These are phyloP conservation scores for Heterodera carotae DNA, from an alignment of 1,140 invertebrate genomes.

Conservation along the genomic window DNA sequence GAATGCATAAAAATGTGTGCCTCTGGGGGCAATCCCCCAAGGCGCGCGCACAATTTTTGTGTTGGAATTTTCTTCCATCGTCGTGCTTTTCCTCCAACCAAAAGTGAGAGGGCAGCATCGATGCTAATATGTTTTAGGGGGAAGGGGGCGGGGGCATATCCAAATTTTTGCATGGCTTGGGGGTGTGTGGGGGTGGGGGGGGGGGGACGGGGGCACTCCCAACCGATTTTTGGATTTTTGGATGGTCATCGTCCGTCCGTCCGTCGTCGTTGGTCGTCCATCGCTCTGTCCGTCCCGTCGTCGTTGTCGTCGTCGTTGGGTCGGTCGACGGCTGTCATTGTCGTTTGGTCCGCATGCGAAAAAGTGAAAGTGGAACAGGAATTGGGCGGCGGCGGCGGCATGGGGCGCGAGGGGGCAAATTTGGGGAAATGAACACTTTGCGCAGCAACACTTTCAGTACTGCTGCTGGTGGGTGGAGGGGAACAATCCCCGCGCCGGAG, in stretches of 20 bases:
- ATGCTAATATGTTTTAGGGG: not conserved
- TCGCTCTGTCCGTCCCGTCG: not conserved
- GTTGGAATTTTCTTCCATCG: too few species aligned
- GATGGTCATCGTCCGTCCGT: not conserved
- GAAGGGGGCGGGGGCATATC: not conserved
- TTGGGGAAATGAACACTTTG: not conserved
- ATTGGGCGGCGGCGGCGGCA: not conserved
- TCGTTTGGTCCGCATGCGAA: not conserved
- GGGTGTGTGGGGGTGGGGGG: too few species aligned
- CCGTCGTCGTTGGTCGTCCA: too few species aligned
- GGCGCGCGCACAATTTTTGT: too few species aligned
- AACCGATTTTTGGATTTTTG: not conserved
- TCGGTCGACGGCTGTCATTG: not conserved
- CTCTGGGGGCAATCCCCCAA: too few species aligned
- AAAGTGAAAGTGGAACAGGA: slow-evolving; percentile 2
- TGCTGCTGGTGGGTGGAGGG: too few species aligned
- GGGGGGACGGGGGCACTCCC: too few species aligned
- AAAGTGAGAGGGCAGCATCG: not conserved
- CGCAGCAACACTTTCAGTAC: not conserved
- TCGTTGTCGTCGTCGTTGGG: too few species aligned
- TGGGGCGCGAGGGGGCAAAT: not conserved
- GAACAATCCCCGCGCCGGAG: too few species aligned
- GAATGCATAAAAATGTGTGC: too few species aligned
- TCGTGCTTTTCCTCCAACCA: not conserved
- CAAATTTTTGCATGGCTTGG: not conserved